Base-by-base conservation (phyloP, 2,797 vertebrate species). In the Thaleichthys pacificus region DNA sequence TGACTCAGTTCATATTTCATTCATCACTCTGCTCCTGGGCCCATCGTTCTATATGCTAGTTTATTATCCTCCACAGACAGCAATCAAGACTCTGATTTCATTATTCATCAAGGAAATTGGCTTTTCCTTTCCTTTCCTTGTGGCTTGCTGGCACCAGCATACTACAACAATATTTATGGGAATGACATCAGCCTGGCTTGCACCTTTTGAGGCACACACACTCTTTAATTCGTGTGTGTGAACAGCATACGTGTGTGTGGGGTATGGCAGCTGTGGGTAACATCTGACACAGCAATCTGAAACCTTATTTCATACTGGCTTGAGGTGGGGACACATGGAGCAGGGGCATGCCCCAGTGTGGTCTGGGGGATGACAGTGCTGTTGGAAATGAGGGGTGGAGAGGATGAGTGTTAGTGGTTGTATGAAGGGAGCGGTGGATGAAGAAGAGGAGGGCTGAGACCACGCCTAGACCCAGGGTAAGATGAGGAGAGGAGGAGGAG, bases 161-260 rank as follows among this genome's bases (percentile, higher is more conserved):
- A 61, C n/a, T 22, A 49, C 47, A 47, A 67, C n/a, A 35, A 69
- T 42, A 69, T 57, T 57, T 69, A 64, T 26, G 22, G 12, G 60
- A 22, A 65, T 74, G 60, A 69, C 49, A 22, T 69, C 30, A 70
- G 68, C 49, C 38, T 54, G 17, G 67, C 30, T n/a, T 70, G 61
- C 17, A 51, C 58, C 11, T 68, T 58, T 42, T 30, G n/a, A 54
- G 42, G 19, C 12, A 22, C 56, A 58, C 58, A 56, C 51, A n/a
- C 51, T 56, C 15, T 56, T n/a, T n/a, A 17, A n/a, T 56, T 56
- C 24, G 24, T n/a, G 51, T 56, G 19, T 56, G 51, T 56, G 51
- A 17, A n/a, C 51, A 11, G 0, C 1, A n/a, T 56, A 15, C 7
- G 51, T 56, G 51, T 56, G 51, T n/a, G 17, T 56, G 51, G 15